These are phyloP conservation scores for Dicaeum eximium DNA, from an alignment of 2,113 vertebrate genomes.

Conservation along the genomic window DNA sequence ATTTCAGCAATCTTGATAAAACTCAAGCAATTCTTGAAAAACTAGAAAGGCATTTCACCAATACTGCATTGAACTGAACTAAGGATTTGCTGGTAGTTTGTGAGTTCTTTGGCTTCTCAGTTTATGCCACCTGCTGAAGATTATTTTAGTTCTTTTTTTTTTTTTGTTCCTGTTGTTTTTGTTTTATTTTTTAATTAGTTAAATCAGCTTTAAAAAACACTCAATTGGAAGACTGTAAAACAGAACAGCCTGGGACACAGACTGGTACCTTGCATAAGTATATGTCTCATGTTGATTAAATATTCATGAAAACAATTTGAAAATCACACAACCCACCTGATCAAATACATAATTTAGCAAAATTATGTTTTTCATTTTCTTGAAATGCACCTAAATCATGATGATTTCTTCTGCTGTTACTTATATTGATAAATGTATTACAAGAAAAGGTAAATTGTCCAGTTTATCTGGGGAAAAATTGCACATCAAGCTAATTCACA, in stretches of 20 bases:
- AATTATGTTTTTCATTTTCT: neutral
- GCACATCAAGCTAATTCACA: neutral
- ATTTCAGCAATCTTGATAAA: neutral
- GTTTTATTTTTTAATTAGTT: neutral
- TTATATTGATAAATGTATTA: neutral
- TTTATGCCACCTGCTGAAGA: constrained; percentile 18
- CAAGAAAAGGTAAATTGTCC: neutral
- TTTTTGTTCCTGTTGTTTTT: neutral
- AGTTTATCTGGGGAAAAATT: neutral
- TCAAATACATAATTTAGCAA: neutral
- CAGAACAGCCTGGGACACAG: constrained; percentile 13
- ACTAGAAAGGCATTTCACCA: neutral
- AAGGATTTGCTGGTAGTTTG: neutral
- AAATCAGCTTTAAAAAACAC: neutral
- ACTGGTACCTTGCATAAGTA: neutral
- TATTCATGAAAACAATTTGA: constrained; percentile 28
- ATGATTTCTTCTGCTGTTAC: neutral
- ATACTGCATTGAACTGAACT: neutral
- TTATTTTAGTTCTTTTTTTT: neutral
- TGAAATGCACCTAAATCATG: neutral
- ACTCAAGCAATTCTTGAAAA: neutral
- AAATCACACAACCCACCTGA: constrained; percentile 17
- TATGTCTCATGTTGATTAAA: constrained; percentile 9
- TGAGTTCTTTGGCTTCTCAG: neutral
- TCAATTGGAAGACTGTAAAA: neutral